Evolutionary conservation across 2,797 vertebrate genomes (phyloP).

Genomic region (Leptodactylus fallax): DNA sequence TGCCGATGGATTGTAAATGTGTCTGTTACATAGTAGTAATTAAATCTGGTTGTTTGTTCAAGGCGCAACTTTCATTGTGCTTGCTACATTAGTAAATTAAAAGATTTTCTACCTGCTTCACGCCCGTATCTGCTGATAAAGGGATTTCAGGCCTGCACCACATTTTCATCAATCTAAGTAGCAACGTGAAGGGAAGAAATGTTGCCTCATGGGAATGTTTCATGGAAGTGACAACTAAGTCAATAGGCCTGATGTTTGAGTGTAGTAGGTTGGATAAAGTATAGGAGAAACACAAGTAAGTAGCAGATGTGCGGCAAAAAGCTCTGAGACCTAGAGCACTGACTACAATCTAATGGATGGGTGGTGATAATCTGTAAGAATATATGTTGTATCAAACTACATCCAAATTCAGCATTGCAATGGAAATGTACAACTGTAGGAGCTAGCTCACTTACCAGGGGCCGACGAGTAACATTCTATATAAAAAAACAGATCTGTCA

Average conservation of each 20-base stretch:
- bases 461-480: too few species aligned
- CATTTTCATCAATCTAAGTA: constrained; percentile 25
- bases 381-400: background rate
- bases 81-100: constrained; percentile 23
- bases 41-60: background rate
- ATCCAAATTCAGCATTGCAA: background rate
- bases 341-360: background rate
- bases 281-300: background rate
- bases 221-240: constrained; percentile 19
- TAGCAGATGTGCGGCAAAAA: background rate
- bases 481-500: too few species aligned
- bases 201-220: background rate
- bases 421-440: background rate
- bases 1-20: background rate
- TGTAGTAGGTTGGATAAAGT: background rate
- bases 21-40: background rate
- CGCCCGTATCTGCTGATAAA: background rate
- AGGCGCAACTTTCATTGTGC: background rate
- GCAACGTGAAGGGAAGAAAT: background rate
- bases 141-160: background rate
- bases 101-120: background rate
- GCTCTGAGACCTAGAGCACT: background rate
- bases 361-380: background rate
- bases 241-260: constrained; percentile 4
- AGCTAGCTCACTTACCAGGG: background rate